Evolutionary conservation across 2,888 invertebrate species (phyloP), one percentile per base, ranked within the genome.

Genomic region (Plemyria rubiginata): DNA sequence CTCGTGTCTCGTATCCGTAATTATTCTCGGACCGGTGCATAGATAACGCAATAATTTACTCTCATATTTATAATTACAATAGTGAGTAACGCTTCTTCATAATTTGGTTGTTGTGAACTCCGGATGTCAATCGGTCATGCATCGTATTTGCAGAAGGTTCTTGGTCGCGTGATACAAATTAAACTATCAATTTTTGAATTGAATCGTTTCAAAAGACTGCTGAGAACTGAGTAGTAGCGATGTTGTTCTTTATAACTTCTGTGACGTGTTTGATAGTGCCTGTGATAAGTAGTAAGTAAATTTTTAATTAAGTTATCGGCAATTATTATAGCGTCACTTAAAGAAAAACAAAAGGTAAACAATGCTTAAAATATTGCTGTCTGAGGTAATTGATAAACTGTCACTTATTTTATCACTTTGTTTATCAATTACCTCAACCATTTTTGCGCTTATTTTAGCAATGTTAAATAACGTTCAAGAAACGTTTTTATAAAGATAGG

Each of bases 271-370:
- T 79, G 16, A 65, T 79, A 51, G 73, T 75, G 49, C 73, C 74
- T 52, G 70, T 73, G 48, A 71, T 72, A 62, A 69, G 77, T 60
- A 68, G 83, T 83, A 78, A 82, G 83, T 82, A 63, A 49, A n/a
- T 29, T 13, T 2, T 32, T 22, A 22, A 22, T 22, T 22, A 22
- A 22, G 22, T 22, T 2, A 22, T 1, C 1, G 22, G 22, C 22
- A 3, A 3, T 22, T 22, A 22, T 22, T 22, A 22, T 3, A 22
- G 22, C 22, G 22, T 22, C 22, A 22, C 22, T 22, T 22, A 22
- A 22, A 22, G 3, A 22, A 22, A 22, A 1, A 22, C 22, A 22
- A 22, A 22, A 22, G 22, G 3, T 22, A 22, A 22, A 22, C 22
- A 22, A 22, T 22, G 22, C 22, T 22, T 22, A 22, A 22, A 22